Conservation (phyloP, 2,113 vertebrate genomes). For the Heterochromis multidens region DNA sequence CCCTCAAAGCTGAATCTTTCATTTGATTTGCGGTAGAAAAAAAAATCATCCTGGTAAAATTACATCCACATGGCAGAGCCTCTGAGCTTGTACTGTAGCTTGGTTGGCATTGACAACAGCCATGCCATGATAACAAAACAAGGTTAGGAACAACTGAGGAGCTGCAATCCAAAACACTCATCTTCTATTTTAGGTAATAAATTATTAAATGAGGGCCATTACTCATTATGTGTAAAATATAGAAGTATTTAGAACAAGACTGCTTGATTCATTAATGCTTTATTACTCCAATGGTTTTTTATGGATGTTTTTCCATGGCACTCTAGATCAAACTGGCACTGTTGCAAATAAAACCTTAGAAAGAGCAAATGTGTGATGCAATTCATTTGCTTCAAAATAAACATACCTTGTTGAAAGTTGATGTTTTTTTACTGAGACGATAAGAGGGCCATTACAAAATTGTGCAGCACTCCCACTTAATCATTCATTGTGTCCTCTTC, state of each 20-base stretch:
- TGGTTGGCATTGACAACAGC: slow-evolving; percentile 44
- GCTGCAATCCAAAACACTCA: slow-evolving; percentile 28
- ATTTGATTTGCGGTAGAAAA: slow-evolving; percentile 72
- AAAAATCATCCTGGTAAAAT: slow-evolving; percentile 67
- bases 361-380: neutral
- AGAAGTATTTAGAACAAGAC: slow-evolving; percentile 1
- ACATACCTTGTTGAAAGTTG: neutral
- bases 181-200: slow-evolving; percentile 32
- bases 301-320: neutral
- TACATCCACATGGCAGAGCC: slow-evolving; percentile 73
- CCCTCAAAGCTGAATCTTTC: slow-evolving; percentile 71
- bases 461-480: slow-evolving; percentile 16
- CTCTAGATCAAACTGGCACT: neutral
- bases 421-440: neutral
- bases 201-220: slow-evolving; percentile 8
- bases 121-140: slow-evolving; percentile 56
- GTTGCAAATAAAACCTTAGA: neutral
- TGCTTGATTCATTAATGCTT: neutral
- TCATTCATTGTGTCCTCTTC: slow-evolving; percentile 50
- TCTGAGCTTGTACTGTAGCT: slow-evolving; percentile 45
- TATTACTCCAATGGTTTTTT: neutral
- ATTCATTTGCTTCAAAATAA: neutral
- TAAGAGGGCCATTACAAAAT: slow-evolving; percentile 1
- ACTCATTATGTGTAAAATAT: slow-evolving; percentile 33
- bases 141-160: slow-evolving; percentile 41